Conservation (phyloP, 1,140 invertebrate species). For the Camponotus pennsylvanicus region DNA sequence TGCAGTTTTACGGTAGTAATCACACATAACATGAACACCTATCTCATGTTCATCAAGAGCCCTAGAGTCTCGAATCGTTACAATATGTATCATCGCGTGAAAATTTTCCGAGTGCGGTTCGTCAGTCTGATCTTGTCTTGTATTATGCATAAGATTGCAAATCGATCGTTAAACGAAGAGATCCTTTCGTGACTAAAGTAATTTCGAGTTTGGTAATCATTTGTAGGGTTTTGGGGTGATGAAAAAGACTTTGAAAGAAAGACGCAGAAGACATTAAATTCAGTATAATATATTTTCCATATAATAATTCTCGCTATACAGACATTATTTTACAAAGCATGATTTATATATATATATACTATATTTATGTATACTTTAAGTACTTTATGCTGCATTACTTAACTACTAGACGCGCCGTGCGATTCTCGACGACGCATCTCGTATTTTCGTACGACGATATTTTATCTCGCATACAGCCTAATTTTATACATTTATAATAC, state of each 20-base stretch:
- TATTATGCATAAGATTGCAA: slow-evolving; percentile 28
- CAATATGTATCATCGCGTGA: slow-evolving; percentile 68
- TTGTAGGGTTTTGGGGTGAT: no score
- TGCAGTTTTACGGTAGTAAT: slow-evolving; percentile 20
- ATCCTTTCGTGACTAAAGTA: not conserved
- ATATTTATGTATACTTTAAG: slow-evolving; percentile 38
- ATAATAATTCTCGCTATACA: slow-evolving; percentile 87
- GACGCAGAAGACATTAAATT: slow-evolving; percentile 79
- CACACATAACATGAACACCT: not conserved
- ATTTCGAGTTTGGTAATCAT: not conserved
- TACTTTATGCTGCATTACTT: slow-evolving; percentile 78
- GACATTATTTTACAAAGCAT: slow-evolving; percentile 87
- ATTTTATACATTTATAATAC: slow-evolving; percentile 86
- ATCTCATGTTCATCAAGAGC: slow-evolving; percentile 13
- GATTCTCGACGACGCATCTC: slow-evolving; percentile 38
- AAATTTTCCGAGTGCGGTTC: slow-evolving; percentile 25
- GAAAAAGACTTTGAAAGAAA: not conserved
- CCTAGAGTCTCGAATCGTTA: slow-evolving; percentile 6
- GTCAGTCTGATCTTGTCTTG: slow-evolving; percentile 3
- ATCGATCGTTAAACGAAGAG: slow-evolving; percentile 54
- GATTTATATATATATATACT: slow-evolving; percentile 76
- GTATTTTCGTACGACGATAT: slow-evolving; percentile 35
- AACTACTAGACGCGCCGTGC: slow-evolving; percentile 67
- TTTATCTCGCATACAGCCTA: slow-evolving; percentile 65
- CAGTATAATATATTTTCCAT: slow-evolving; percentile 87